Evolutionary conservation across 1,140 invertebrate species (phyloP), one percentile per base, ranked within the genome.

Genomic region (Zaprionus vittiger): DNA sequence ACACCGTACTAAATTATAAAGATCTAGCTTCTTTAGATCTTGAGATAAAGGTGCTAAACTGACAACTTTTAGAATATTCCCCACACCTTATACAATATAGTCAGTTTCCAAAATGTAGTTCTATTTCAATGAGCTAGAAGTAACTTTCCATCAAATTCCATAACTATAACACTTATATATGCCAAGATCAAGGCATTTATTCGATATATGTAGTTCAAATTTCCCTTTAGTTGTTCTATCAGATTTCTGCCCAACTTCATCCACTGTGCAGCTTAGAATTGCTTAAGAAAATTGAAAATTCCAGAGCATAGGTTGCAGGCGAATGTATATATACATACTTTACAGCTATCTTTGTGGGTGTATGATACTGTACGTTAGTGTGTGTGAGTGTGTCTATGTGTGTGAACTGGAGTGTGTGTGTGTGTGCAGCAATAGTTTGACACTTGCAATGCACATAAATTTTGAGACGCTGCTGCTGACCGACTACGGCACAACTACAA

Each of bases 401-500:
- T 64, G 38, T 66, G 56, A 31, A 11, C 9, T 31, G 31, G 9
- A 31, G 9, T 65, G 56, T 66, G 26, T 60, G 52, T 69, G 57
- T 73, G 59, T 75, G 60, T 57, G 66, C 79, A 55, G 72, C 72
- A 90, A 84, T 85, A 85, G 85, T 89, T 90, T 89, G 85, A 90
- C 85, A 89, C 85, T 89, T 89, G 85, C 77, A 89, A 90, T 90
- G 85, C 85, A 89, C 81, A 89, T 89, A 89, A 90, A 89, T 90
- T 89, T 68, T 49, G 54, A 56, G 70, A 71, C 66, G 69, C 76
- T 72, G 77, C 52, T 81, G 72, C 59, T 85, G 83, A 77, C 80
- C 73, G 73, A 83, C 56, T 61, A 56, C 68, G 41, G 64, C 47
- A 20, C 17, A 49, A 61, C 41, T 71, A 14, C 54, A 24, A 34